Percentiles rank a stretch among this genome's conserved stretches.
phyloP scores from a whole-genome alignment of 2,797 vertebrate species.

The Pseudomugil gertrudae region DNA sequence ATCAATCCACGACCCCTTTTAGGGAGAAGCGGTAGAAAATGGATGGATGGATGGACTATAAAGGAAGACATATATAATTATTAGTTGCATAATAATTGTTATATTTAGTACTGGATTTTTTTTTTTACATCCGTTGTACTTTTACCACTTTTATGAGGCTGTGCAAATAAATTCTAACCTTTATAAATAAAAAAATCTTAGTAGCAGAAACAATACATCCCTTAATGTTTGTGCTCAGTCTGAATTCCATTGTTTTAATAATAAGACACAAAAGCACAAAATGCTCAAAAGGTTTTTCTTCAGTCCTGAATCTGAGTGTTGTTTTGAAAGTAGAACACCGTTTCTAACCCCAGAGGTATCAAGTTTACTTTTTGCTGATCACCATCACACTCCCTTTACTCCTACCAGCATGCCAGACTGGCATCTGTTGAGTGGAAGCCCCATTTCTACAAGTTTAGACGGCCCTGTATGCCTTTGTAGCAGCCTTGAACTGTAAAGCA shows the following conservation, averaged over 20 bases:
- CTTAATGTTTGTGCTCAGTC: background rate
- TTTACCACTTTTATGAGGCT: background rate
- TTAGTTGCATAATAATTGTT: constrained; percentile 2
- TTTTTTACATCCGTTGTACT: background rate
- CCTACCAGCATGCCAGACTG: constrained; percentile 35
- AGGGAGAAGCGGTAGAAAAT: too few species aligned
- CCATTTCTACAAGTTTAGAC: constrained; percentile 50
- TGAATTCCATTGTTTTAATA: background rate
- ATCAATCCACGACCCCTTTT: too few species aligned
- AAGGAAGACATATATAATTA: background rate
- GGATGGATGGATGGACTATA: too few species aligned
- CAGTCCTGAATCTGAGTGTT: constrained; percentile 10
- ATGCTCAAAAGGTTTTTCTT: constrained; percentile 19
- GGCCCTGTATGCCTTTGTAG: constrained; percentile 37
- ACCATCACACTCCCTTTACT: constrained; percentile 37
- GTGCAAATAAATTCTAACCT: background rate
- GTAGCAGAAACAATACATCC: background rate
- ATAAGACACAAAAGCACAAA: constrained; percentile 1
- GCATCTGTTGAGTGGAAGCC: constrained; percentile 44
- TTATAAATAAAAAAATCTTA: background rate
- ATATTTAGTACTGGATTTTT: constrained; percentile 4
- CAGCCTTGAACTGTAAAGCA: constrained; percentile 68
- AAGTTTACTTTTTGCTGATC: constrained; percentile 27
- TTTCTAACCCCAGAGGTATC: constrained; percentile 27
- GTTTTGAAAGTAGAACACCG: constrained; percentile 13